These are phyloP conservation scores for Myioborus miniatus DNA, from an alignment of 2,797 vertebrate species.

Conservation along the genomic window DNA sequence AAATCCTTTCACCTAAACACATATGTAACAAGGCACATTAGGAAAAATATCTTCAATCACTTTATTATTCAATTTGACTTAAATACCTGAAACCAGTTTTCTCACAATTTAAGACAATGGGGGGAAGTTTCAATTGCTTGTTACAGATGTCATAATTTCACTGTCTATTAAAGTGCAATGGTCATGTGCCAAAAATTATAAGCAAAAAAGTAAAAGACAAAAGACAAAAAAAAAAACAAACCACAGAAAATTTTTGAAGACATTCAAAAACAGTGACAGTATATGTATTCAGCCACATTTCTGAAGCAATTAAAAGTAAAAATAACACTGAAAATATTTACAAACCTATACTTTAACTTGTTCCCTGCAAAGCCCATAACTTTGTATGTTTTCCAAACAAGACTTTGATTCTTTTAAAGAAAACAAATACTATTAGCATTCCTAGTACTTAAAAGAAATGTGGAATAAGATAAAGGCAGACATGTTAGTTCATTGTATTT, in stretches of 20 bases:
- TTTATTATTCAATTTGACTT: slow-evolving; percentile 32
- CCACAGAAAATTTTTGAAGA: background rate
- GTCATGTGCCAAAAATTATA: background rate
- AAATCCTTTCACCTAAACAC: background rate
- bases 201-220: background rate
- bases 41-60: background rate
- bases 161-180: slow-evolving; percentile 17
- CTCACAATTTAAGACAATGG: background rate
- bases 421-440: background rate
- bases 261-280: background rate
- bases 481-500: background rate
- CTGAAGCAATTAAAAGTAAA: background rate
- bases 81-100: slow-evolving; percentile 20
- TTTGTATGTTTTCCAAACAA: background rate
- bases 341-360: background rate
- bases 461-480: background rate
- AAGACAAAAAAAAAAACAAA: background rate
- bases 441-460: background rate
- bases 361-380: background rate
- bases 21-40: slow-evolving; percentile 35
- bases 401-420: background rate
- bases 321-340: background rate
- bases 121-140: background rate
- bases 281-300: background rate
- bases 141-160: background rate